Base-by-base conservation (phyloP, 1,140 invertebrate genomes). In the Panagrolaimus sp. region DNA sequence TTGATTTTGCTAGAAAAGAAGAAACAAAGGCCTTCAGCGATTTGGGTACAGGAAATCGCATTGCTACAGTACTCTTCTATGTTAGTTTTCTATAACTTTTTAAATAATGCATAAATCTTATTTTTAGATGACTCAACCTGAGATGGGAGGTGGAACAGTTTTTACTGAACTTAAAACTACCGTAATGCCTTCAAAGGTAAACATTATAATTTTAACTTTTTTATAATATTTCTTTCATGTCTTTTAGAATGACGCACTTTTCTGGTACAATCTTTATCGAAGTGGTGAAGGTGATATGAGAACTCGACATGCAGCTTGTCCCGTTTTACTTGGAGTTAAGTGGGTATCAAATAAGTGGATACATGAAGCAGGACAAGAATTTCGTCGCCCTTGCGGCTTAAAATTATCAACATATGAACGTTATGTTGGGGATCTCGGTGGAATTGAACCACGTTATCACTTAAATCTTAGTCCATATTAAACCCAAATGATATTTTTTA, bases 341-440 rank as follows among this genome's bases (percentile, higher is more conserved):
- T 98, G 94, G 94, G 93, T 98, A 20, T 91, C 91, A 5, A 98
- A 98, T 85, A 98, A 98, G 87, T 98, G 96, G 95, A 90, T 98
- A 61, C 95, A 98, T 83, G 92, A 96, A 84, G 85, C 88, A 71
- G 93, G 92, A 14, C 92, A 97, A 84, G 93, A 96, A 84, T 90
- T 95, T 77, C 82, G 88, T 66, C 87, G 90, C 78, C 91, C 90
- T 0, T 96, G 92, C 83, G 87, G 84, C 47, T 66, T 87, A 31
- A 79, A 70, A 46, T 73, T 74, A 5, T 77, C 74, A 20, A 73
- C 71, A 23, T 43, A 77, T 14, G 79, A 81, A 68, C 70, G 78
- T 23, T 81, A 71, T 65, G 80, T 79, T 57, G 78, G 80, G n/a
- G 78, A 80, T 73, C 65, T 82, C 23, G 78, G 78, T 25, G 77